Base-by-base conservation (phyloP, 2,888 invertebrate genomes). In the Cylloceria caligata region DNA sequence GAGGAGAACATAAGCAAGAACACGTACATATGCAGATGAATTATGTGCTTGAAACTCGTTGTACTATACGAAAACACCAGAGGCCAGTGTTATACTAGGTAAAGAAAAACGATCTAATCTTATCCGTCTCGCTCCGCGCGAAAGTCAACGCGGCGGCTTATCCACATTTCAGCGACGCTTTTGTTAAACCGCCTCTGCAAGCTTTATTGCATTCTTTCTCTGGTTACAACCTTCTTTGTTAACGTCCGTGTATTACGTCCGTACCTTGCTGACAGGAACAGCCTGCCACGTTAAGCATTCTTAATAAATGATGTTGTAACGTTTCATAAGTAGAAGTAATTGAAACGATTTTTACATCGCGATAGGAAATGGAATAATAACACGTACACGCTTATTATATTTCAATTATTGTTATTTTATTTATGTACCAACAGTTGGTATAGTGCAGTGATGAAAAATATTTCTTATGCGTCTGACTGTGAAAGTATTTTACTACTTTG, bases 41-140 rank as follows among this genome's bases (percentile, higher is more conserved):
- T 71, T 71, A 77, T 77, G 71, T 62, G 64, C 7, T 52, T 30
- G 71, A 69, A 77, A 77, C 27, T 64, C 19, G 52, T 36, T 45
- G 64, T 55, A 64, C 42, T 77, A 49, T 77, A 71, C 52, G 71
- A 49, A 74, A n/a, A 65, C 34, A 45, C 42, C 36, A 9, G 60
- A 7, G 27, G 60, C 77, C 64, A 39, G 27, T 30, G 34, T n/a
- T 64, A 19, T 71, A 65, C 52, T 45, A n/a, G 24, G 64, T 39
- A 77, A 77, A 77, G 77, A 77, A 77, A 71, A 77, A 77, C 71
- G 77, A 64, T 71, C 52, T 34, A 42, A 71, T 71, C 77, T 77
- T 77, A 77, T 77, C 77, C 69, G 71, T 77, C 45, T 77, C 55
- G 34, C 30, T 71, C 71, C 77, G 77, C 30, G 69, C 16, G 21